Evolutionary conservation across 2,113 vertebrate species (phyloP).

Genomic region (Paradisaea rubra): DNA sequence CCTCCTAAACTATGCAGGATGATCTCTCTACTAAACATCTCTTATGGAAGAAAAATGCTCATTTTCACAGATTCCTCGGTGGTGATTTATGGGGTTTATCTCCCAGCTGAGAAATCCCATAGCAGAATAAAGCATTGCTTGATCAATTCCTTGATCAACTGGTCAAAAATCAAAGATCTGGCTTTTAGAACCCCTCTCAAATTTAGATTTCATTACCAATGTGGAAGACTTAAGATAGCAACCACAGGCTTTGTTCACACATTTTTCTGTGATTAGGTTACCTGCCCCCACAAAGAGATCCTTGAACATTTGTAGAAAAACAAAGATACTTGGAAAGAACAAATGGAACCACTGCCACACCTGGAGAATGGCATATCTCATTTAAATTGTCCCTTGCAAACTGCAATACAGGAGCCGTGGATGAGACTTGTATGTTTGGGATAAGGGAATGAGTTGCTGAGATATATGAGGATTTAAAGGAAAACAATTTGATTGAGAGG

Average conservation of each 20-base stretch:
- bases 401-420: background rate
- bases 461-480: background rate
- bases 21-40: background rate
- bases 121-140: background rate
- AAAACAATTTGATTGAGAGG: background rate
- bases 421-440: background rate
- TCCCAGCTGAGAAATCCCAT: background rate
- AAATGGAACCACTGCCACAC: background rate
- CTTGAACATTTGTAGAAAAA: background rate
- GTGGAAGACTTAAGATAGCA: background rate
- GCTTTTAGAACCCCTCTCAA: background rate
- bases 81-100: background rate
- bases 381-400: background rate
- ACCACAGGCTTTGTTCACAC: background rate
- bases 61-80: background rate
- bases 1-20: background rate
- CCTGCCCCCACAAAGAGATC: background rate
- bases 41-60: background rate
- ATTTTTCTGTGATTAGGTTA: background rate
- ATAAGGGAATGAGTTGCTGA: background rate
- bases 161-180: background rate
- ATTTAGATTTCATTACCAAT: background rate
- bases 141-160: background rate
- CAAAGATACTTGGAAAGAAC: background rate
- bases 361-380: background rate